These are phyloP conservation scores for Myotis pilosus DNA, from an alignment of 2,797 vertebrate species.

Conservation along the genomic window DNA sequence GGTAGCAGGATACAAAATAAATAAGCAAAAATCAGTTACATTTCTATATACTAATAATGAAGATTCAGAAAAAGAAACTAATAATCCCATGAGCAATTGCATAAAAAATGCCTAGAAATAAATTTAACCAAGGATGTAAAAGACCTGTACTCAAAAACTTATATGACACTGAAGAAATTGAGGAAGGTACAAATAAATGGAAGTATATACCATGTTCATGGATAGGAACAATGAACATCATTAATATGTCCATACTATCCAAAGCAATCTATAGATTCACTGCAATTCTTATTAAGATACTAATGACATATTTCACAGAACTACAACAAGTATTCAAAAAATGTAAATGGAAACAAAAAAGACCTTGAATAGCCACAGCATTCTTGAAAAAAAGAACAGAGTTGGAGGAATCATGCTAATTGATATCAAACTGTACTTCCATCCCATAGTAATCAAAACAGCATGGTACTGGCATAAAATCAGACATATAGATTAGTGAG, in stretches of 20 bases:
- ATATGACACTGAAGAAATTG: background rate
- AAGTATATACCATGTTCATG: no score
- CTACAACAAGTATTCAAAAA: background rate
- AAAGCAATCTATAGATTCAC: no score
- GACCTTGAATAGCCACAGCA: background rate
- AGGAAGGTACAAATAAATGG: no score
- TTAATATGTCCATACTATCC: no score
- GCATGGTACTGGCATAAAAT: no score
- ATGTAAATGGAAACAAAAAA: background rate
- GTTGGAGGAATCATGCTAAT: no score
- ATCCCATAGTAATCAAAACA: no score
- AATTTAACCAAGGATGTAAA: background rate
- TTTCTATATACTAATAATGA: background rate
- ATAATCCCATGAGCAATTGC: background rate
- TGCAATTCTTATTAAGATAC: background rate
- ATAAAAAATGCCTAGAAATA: background rate
- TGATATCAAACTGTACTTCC: no score
- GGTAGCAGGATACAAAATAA: background rate
- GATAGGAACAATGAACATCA: no score
- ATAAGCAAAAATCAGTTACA: background rate
- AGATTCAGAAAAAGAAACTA: background rate
- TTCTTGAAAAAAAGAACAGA: no score
- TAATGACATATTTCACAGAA: background rate
- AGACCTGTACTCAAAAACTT: background rate
- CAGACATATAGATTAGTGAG: no score